phyloP scores from a whole-genome alignment of 1,140 invertebrate species.

The Myzus persicae region DNA sequence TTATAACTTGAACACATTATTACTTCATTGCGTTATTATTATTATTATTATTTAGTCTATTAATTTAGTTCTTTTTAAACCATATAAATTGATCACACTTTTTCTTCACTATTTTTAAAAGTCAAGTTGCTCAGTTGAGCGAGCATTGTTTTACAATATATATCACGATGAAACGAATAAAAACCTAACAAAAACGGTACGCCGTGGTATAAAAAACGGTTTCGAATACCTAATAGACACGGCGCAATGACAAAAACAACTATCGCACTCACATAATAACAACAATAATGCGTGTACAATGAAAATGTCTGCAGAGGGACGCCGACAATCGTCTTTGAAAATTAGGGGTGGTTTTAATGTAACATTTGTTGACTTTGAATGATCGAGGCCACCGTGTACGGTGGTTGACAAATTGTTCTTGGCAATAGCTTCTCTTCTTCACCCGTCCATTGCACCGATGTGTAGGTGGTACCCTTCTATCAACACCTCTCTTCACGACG shows the following conservation, averaged over 20 bases:
- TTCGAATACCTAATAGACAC: background rate
- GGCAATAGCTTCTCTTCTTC: constrained; percentile 18
- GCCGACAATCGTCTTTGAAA: constrained; percentile 33
- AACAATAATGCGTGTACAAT: constrained; percentile 34
- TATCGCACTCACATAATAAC: constrained; percentile 11
- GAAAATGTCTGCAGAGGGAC: constrained; percentile 32
- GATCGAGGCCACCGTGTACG: constrained; percentile 21
- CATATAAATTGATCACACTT: background rate
- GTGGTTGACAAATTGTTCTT: constrained; percentile 49
- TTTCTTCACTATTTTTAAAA: too few species aligned
- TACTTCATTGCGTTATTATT: background rate
- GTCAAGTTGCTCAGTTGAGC: too few species aligned
- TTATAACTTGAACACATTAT: background rate
- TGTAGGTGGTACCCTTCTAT: background rate
- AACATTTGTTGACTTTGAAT: constrained; percentile 55
- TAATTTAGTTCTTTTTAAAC: background rate
- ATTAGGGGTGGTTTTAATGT: constrained; percentile 48
- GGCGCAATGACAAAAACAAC: too few species aligned
- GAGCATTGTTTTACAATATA: background rate
- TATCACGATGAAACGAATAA: background rate
- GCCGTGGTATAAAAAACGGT: background rate
- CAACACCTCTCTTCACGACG: background rate
- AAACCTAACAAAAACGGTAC: background rate
- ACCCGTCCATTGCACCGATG: background rate
- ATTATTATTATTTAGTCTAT: background rate